Conservation (phyloP, 2,797 vertebrate species). For the Phataginus tetradactyla region DNA sequence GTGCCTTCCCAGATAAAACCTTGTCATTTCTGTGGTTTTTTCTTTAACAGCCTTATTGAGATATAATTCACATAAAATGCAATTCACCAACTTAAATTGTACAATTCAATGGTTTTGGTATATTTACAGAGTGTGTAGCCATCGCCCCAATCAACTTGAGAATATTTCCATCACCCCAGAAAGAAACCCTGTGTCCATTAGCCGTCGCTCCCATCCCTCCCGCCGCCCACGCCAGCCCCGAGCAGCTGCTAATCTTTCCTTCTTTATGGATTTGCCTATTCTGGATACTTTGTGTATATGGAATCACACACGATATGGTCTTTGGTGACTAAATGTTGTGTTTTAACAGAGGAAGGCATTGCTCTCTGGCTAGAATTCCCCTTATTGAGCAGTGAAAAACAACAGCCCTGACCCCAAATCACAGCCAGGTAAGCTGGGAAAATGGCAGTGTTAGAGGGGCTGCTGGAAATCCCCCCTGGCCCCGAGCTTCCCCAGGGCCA, state of each 20-base stretch:
- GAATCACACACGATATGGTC: background rate
- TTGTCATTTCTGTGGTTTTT: background rate
- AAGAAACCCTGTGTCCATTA: background rate
- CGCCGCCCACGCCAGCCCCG: no score
- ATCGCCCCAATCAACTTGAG: background rate
- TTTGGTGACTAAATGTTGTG: background rate
- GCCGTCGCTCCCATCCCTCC: background rate
- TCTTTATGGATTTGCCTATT: background rate
- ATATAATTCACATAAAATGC: background rate
- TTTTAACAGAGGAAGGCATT: background rate
- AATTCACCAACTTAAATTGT: background rate
- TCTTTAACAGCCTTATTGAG: slow-evolving; percentile 5
- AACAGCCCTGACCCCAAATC: background rate
- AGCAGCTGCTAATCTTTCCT: background rate
- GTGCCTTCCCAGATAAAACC: background rate
- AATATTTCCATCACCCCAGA: background rate
- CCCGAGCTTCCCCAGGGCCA: background rate
- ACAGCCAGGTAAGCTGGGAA: background rate
- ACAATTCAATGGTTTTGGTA: background rate
- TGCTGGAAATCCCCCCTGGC: background rate
- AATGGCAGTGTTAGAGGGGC: background rate
- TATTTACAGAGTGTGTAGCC: background rate
- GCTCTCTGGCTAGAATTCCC: background rate
- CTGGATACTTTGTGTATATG: background rate
- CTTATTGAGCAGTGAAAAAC: background rate